phyloP scores from a whole-genome alignment of 2,797 vertebrate genomes.

The Gila robusta region DNA sequence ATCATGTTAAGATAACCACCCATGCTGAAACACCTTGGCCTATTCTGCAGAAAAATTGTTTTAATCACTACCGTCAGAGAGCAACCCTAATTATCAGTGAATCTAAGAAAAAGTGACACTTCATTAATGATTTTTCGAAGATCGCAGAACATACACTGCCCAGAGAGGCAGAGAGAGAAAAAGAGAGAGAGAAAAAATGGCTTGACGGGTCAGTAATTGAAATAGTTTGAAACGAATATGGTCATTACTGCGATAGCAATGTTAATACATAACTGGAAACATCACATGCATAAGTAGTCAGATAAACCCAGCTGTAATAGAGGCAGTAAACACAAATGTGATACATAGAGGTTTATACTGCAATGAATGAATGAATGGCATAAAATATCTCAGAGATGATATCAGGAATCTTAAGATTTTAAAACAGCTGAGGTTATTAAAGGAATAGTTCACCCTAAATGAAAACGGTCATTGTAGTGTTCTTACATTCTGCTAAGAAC shows the following conservation, averaged over 20 bases:
- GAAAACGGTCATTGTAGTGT: not conserved
- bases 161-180: not conserved
- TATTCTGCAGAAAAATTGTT: constrained; percentile 27
- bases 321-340: constrained; percentile 24
- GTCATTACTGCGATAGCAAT: constrained; percentile 70
- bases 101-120: constrained; percentile 44
- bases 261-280: constrained; percentile 30
- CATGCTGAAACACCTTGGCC: constrained; percentile 23
- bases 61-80: constrained; percentile 18
- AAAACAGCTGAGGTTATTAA: constrained; percentile 20
- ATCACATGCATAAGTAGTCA: not conserved
- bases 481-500: too few relatives aligned
- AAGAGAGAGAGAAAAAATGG: constrained; percentile 1
- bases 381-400: not conserved
- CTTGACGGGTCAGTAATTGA: constrained; percentile 50
- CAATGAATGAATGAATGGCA: not conserved
- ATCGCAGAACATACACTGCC: constrained; percentile 2
- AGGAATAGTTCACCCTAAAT: constrained; percentile 11
- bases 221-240: constrained; percentile 74
- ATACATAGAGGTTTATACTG: constrained; percentile 19
- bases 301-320: constrained; percentile 23
- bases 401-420: not conserved
- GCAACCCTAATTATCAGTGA: constrained; percentile 30
- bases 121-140: constrained; percentile 30
- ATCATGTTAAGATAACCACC: not conserved